Evolutionary conservation across 2,113 vertebrate genomes (phyloP).

Genomic region (Eurystomus gularis): DNA sequence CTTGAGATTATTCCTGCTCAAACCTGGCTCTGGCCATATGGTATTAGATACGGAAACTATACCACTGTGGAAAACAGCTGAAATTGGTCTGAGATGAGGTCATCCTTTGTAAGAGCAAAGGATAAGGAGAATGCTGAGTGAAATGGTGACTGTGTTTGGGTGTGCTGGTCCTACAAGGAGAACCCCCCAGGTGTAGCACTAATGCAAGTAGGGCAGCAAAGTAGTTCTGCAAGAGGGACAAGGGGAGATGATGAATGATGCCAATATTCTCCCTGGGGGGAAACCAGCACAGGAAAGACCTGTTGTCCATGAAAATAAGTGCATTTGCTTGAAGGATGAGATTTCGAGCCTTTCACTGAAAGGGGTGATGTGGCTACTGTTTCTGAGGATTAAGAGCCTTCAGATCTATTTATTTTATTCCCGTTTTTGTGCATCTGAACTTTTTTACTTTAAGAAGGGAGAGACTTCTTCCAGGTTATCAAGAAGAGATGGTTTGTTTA

Average conservation of each 20-base stretch:
- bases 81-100: background rate
- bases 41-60: background rate
- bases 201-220: background rate
- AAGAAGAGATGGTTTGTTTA: background rate
- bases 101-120: background rate
- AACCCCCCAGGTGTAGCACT: background rate
- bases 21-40: background rate
- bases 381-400: background rate
- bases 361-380: background rate
- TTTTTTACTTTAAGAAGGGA: background rate
- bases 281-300: background rate
- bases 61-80: slow-evolving; percentile 4
- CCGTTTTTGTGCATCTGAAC: background rate
- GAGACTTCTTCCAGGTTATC: background rate
- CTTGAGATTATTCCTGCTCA: background rate
- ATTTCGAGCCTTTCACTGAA: background rate
- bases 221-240: background rate
- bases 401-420: background rate
- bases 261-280: background rate
- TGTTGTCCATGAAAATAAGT: background rate
- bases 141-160: background rate
- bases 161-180: background rate
- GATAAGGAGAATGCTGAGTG: background rate
- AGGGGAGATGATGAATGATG: background rate
- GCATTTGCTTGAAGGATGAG: background rate